A percentile compares a stretch with the other conserved stretches of the same genome.
These are phyloP conservation scores for Oncorhynchus masou DNA, from an alignment of 2,113 vertebrate species.

Conservation along the genomic window DNA sequence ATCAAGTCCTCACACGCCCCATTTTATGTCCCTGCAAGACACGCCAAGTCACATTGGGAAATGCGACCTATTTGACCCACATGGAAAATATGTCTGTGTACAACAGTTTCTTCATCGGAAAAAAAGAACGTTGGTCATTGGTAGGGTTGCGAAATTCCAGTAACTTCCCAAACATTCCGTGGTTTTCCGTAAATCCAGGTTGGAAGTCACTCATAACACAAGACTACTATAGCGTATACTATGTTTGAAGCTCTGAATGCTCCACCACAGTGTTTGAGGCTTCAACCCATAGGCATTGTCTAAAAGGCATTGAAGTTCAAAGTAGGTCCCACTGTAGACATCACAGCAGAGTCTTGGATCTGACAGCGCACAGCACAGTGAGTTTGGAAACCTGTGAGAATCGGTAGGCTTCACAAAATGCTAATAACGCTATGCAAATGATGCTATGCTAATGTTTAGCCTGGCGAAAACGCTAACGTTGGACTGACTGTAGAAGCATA, in stretches of 20 bases:
- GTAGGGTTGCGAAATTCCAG: too few species aligned
- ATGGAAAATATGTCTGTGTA: conserved; percentile 40
- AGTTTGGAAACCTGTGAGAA: conserved; percentile 13
- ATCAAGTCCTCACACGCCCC: conserved; percentile 40
- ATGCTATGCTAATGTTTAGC: not conserved
- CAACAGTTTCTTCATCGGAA: not conserved
- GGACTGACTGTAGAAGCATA: not conserved
- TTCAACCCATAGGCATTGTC: too few species aligned
- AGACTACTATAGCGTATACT: too few species aligned
- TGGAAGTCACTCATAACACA: too few species aligned
- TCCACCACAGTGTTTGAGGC: not conserved
- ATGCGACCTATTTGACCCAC: conserved; percentile 12
- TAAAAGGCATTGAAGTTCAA: too few species aligned
- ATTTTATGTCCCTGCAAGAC: conserved; percentile 31
- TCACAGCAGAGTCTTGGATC: not conserved
- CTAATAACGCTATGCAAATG: not conserved
- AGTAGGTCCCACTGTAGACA: not conserved
- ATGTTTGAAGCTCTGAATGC: too few species aligned
- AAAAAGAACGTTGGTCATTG: not conserved
- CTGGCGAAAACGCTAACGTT: not conserved
- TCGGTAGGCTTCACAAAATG: not conserved
- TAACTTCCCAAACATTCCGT: too few species aligned
- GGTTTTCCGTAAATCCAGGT: too few species aligned
- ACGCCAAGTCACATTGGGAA: conserved; percentile 17
- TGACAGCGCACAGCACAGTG: not conserved